Evolutionary conservation across 2,113 vertebrate genomes (phyloP).

Genomic region (Irena cyanogastra): DNA sequence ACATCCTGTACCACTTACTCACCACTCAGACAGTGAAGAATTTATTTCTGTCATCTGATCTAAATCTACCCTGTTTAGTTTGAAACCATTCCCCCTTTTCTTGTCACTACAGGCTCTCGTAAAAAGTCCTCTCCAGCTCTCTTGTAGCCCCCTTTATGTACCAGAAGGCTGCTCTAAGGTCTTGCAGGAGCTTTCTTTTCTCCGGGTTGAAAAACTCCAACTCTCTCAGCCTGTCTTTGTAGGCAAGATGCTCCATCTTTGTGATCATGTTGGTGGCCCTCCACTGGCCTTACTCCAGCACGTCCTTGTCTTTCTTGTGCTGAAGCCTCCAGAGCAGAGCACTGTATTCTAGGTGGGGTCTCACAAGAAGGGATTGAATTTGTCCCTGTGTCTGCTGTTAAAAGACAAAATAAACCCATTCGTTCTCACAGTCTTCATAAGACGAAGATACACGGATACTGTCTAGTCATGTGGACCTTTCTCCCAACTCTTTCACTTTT

Average conservation of each 20-base stretch:
- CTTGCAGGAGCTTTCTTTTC: not conserved
- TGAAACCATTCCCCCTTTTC: not conserved
- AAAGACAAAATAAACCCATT: not conserved
- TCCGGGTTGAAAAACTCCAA: not conserved
- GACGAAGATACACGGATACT: not conserved
- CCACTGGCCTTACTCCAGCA: not conserved
- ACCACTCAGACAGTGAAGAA: not conserved
- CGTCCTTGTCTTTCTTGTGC: not conserved
- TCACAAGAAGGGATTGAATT: not conserved
- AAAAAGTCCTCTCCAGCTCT: not conserved
- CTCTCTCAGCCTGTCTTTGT: not conserved
- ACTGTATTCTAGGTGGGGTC: not conserved
- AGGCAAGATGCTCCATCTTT: not conserved
- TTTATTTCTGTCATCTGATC: not conserved
- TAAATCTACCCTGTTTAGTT: not conserved
- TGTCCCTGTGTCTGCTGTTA: not conserved
- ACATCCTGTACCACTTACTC: not conserved
- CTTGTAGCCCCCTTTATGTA: not conserved
- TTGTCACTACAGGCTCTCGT: not conserved
- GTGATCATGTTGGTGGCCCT: not conserved
- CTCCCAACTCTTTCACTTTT: not conserved
- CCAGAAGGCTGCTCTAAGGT: not conserved
- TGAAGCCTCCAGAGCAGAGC: not conserved
- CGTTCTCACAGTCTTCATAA: not conserved
- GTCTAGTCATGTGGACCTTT: not conserved